Conservation (phyloP, 2,113 vertebrate species). For the Chaenogobius annularis region DNA sequence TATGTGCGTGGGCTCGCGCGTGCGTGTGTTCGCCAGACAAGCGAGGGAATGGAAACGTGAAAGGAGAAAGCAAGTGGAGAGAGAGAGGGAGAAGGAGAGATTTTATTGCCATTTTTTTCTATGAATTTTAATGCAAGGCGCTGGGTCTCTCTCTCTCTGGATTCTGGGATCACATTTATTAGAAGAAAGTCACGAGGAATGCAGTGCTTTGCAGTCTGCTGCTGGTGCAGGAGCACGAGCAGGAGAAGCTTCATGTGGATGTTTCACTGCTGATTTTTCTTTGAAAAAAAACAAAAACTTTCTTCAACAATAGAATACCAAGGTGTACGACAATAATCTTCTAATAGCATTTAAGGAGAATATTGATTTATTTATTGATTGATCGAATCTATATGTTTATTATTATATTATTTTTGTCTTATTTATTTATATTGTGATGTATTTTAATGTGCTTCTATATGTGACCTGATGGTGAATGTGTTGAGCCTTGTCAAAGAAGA, state of each 20-base stretch:
- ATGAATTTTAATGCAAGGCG: conserved; percentile 79
- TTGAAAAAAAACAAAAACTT: too few relatives aligned
- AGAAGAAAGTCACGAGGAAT: conserved; percentile 65
- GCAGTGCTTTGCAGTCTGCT: conserved; percentile 69
- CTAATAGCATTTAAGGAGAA: too few relatives aligned
- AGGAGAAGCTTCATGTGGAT: conserved; percentile 55
- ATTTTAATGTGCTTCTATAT: too few relatives aligned
- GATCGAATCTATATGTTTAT: too few relatives aligned
- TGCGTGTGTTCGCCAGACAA: conserved; percentile 56
- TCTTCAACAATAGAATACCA: too few relatives aligned
- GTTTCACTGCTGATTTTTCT: background rate
- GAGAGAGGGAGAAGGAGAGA: conserved; percentile 10
- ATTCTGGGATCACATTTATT: conserved; percentile 77
- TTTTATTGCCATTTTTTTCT: conserved; percentile 76
- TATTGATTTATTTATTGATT: too few relatives aligned
- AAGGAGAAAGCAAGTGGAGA: conserved; percentile 6
- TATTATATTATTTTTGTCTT: too few relatives aligned
- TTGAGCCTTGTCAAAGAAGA: too few relatives aligned
- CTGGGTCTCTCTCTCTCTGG: conserved; percentile 44
- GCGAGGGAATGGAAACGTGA: conserved; percentile 64
- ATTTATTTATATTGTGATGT: too few relatives aligned
- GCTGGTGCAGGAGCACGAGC: conserved; percentile 30
- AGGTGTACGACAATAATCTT: too few relatives aligned
- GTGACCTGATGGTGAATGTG: too few relatives aligned
- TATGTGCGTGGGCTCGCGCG: conserved; percentile 17